phyloP scores from a whole-genome alignment of 2,113 vertebrate genomes.

The human region DNA sequence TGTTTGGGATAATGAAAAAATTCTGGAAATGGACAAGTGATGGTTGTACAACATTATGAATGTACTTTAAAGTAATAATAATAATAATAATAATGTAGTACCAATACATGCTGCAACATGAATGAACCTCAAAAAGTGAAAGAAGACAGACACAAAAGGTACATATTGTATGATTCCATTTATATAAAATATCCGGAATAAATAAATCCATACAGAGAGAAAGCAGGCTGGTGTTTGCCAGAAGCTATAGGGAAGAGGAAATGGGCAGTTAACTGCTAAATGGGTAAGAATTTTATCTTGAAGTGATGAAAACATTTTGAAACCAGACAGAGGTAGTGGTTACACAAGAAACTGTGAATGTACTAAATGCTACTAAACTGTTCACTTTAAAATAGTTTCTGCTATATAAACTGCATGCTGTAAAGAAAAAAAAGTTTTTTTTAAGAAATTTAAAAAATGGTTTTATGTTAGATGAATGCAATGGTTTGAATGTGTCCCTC shows the following conservation, averaged over 20 bases:
- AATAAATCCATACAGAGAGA: not conserved
- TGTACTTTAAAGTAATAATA: not conserved
- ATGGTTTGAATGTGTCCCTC: not conserved
- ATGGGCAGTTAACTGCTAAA: not conserved
- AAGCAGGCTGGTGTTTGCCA: not conserved
- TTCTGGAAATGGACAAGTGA: not conserved
- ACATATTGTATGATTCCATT: not conserved
- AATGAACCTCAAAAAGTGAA: not conserved
- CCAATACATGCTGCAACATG: not conserved
- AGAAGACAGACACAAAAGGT: not conserved
- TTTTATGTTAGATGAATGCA: not conserved
- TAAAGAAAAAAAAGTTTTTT: too few relatives aligned
- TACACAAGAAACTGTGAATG: too few relatives aligned
- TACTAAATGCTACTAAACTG: not conserved
- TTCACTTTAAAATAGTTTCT: not conserved
- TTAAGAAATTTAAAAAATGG: too few relatives aligned
- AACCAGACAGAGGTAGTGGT: not conserved
- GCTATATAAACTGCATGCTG: too few relatives aligned
- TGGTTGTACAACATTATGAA: not conserved
- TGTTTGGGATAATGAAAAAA: not conserved
- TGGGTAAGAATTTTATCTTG: not conserved
- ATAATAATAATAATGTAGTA: not conserved
- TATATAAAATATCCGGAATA: not conserved
- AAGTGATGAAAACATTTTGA: not conserved
- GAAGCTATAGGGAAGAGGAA: not conserved